Conservation (phyloP, 2,113 vertebrate species). For the Ranitomeya imitator region DNA sequence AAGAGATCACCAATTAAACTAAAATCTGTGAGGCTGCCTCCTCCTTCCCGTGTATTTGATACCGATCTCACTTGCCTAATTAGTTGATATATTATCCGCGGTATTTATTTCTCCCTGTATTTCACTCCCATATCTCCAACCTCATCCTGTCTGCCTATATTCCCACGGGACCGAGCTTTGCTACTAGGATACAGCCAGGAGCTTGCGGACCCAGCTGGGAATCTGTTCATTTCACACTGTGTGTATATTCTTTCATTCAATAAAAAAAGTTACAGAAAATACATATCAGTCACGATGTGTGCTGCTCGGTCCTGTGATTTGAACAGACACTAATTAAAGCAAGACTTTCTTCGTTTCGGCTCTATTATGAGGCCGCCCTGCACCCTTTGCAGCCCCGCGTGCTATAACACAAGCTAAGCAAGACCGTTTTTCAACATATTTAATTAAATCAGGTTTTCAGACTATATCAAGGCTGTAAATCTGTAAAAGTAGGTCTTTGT, state of each 20-base stretch:
- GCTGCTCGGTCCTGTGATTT: constrained; percentile 1
- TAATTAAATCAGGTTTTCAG: constrained; percentile 36
- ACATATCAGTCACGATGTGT: constrained; percentile 20
- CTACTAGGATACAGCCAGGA: constrained; percentile 49
- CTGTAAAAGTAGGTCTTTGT: constrained; percentile 18
- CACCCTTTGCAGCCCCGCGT: not conserved
- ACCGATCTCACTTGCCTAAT: constrained; percentile 51
- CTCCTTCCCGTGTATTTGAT: constrained; percentile 45
- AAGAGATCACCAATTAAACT: constrained; percentile 53
- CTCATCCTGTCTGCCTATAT: constrained; percentile 46
- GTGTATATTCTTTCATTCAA: constrained; percentile 21
- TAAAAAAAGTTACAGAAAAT: constrained; percentile 42
- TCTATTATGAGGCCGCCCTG: constrained; percentile 4
- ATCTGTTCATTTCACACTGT: constrained; percentile 41
- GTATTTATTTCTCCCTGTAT: constrained; percentile 43
- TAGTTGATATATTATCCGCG: constrained; percentile 55
- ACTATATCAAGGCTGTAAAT: constrained; percentile 20
- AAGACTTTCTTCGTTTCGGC: constrained; percentile 1
- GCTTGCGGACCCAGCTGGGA: constrained; percentile 1
- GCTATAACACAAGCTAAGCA: not conserved
- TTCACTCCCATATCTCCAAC: constrained; percentile 53
- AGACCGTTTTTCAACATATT: not conserved
- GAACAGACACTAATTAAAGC: constrained; percentile 39
- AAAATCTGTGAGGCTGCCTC: constrained; percentile 47
- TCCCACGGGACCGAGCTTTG: constrained; percentile 53